Conservation (phyloP, 30 jellyfish, hydroid and myxozoan genomes). For the Pelagia noctiluca region DNA sequence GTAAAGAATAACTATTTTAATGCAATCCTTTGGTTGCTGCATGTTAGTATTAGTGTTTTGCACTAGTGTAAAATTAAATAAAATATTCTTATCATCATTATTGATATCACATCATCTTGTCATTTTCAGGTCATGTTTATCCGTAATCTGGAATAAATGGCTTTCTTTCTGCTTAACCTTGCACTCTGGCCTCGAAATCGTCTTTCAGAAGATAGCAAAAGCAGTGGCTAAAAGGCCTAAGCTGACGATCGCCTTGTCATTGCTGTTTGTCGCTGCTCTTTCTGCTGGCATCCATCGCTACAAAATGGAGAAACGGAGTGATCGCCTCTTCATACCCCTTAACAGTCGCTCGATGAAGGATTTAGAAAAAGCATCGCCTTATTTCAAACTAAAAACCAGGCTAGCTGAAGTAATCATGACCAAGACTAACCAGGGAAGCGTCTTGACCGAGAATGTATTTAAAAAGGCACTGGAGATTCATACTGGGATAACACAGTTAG, state of each 20-base stretch:
- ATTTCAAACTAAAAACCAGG: slow-evolving; percentile 66
- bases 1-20: no score
- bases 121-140: slow-evolving; percentile 28
- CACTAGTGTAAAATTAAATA: no score
- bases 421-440: slow-evolving; percentile 3
- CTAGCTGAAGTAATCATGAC: slow-evolving; percentile 75
- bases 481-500: slow-evolving; percentile 19
- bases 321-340: slow-evolving; percentile 81
- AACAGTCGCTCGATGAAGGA: slow-evolving; percentile 81
- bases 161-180: slow-evolving; percentile 34
- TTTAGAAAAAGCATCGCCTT: slow-evolving; percentile 67
- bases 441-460: slow-evolving; percentile 59
- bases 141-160: slow-evolving; percentile 44
- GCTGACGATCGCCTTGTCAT: slow-evolving; percentile 32
- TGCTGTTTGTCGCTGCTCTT: slow-evolving; percentile 60
- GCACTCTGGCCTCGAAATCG: slow-evolving; percentile 66
- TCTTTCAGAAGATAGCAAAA: slow-evolving; percentile 64
- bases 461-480: slow-evolving; percentile 59
- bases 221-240: slow-evolving; percentile 52
- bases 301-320: slow-evolving; percentile 78
- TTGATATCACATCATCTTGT: no score
- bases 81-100: no score
- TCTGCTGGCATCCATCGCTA: slow-evolving; percentile 66
- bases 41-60: no score
- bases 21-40: no score